A percentile compares a stretch with the other conserved stretches of the same genome.
phyloP scores from a whole-genome alignment of 2,797 vertebrate species.

The Chelmon rostratus region DNA sequence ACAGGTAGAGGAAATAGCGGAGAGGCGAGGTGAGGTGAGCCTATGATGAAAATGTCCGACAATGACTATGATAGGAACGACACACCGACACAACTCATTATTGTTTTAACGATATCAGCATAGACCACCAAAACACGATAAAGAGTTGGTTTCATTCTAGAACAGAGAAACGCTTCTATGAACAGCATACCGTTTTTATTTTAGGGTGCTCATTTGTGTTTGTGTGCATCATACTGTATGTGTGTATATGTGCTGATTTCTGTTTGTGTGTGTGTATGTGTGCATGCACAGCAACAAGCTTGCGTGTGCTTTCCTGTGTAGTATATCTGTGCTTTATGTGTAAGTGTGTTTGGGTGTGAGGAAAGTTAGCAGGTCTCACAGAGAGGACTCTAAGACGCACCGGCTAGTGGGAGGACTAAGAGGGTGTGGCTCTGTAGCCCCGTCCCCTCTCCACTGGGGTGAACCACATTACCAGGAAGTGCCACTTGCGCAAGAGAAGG shows the following conservation, averaged over 20 bases:
- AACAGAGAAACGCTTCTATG: slow-evolving; percentile 45
- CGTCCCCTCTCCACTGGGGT: slow-evolving; percentile 36
- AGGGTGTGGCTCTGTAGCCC: slow-evolving; percentile 31
- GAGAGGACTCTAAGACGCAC: slow-evolving; percentile 48
- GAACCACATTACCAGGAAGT: slow-evolving; percentile 58
- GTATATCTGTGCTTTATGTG: slow-evolving; percentile 45
- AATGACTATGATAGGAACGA: slow-evolving; percentile 56
- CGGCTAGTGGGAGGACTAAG: slow-evolving; percentile 37
- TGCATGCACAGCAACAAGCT: slow-evolving; percentile 38
- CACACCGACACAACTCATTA: slow-evolving; percentile 66
- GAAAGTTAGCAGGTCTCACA: slow-evolving; percentile 44
- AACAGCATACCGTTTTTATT: slow-evolving; percentile 38
- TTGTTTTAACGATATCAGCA: slow-evolving; percentile 66
- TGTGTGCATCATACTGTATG: slow-evolving; percentile 36
- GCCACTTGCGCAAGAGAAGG: slow-evolving; percentile 33
- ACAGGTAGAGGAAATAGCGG: slow-evolving; percentile 46
- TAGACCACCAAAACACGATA: slow-evolving; percentile 60
- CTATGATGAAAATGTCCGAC: slow-evolving; percentile 42
- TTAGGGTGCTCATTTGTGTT: slow-evolving; percentile 30
- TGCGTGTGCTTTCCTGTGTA: slow-evolving; percentile 57
- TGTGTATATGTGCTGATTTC: slow-evolving; percentile 39
- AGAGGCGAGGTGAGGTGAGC: slow-evolving; percentile 22
- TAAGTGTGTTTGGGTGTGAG: slow-evolving; percentile 37
- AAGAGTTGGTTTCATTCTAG: slow-evolving; percentile 52
- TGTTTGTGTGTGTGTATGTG: slow-evolving; percentile 30